Percentiles rank a stretch among this genome's conserved stretches.
phyloP scores from a whole-genome alignment of 2,888 invertebrate species.

The Himalopsyche anomala region DNA sequence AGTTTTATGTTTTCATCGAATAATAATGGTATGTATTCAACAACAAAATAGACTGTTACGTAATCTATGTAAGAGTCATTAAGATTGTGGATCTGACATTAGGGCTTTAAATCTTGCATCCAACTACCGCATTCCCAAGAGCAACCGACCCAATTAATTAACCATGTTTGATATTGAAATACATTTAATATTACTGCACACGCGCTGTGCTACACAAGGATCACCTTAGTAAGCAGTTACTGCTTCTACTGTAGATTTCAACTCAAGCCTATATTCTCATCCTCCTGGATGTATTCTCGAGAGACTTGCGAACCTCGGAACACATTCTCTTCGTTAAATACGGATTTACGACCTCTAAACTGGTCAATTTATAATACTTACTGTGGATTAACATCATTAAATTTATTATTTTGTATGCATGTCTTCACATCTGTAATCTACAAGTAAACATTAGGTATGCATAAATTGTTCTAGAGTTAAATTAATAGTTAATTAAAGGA shows the following conservation, averaged over 20 bases:
- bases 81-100: neutral
- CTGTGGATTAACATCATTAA: no score
- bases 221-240: neutral
- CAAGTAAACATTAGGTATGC: no score
- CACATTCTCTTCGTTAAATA: conserved; percentile 3
- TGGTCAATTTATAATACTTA: conserved; percentile 7
- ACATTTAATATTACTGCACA: conserved; percentile 38
- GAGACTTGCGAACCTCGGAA: neutral
- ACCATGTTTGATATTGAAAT: conserved; percentile 36
- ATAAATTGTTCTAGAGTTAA: no score
- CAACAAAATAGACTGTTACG: neutral
- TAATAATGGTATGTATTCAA: neutral
- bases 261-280: neutral
- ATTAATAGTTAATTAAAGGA: no score
- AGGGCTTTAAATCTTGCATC: conserved; percentile 4
- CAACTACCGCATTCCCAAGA: conserved; percentile 9
- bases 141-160: conserved; percentile 32
- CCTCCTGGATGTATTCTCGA: neutral
- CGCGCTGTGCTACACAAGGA: neutral
- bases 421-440: no score
- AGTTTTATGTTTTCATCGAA: no score
- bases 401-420: no score
- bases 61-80: neutral
- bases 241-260: neutral
- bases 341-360: neutral